Conservation (phyloP, 2,797 vertebrate species). For the Clarias fuscus region DNA sequence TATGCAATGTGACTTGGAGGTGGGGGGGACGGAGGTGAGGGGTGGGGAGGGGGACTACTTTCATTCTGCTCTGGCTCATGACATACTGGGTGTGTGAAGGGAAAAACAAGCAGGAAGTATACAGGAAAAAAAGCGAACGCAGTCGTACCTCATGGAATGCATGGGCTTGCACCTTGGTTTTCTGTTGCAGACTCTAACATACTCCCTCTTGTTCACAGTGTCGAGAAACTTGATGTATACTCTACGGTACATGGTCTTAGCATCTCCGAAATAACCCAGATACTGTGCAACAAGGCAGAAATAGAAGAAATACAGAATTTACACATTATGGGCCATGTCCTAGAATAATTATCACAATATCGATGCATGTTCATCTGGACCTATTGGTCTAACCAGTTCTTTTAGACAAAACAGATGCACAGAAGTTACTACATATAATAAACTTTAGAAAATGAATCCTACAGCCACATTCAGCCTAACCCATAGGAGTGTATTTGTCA, state of each 20-base stretch:
- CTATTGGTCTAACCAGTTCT: neutral
- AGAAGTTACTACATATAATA: neutral
- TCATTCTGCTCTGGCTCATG: conserved; percentile 11
- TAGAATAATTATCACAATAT: neutral
- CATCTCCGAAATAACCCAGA: conserved; percentile 97
- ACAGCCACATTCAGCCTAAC: neutral
- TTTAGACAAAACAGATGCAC: neutral
- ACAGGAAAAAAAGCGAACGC: neutral
- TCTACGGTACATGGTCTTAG: conserved; percentile 94
- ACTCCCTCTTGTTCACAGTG: conserved; percentile 97
- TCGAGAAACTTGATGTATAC: conserved; percentile 98
- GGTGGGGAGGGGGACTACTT: neutral
- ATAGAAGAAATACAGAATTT: neutral
- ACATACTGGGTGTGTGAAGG: neutral
- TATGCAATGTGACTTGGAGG: neutral
- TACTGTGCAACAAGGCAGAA: conserved; percentile 75
- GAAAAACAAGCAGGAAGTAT: neutral
- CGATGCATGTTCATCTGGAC: neutral
- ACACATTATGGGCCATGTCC: neutral
- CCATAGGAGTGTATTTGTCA: neutral
- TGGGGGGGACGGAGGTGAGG: too few species aligned
- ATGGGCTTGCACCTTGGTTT: conserved; percentile 92
- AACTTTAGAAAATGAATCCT: neutral
- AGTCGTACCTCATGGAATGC: conserved; percentile 84
- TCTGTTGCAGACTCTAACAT: conserved; percentile 93